Conservation (phyloP, 1,140 invertebrate genomes). For the Musca domestica region DNA sequence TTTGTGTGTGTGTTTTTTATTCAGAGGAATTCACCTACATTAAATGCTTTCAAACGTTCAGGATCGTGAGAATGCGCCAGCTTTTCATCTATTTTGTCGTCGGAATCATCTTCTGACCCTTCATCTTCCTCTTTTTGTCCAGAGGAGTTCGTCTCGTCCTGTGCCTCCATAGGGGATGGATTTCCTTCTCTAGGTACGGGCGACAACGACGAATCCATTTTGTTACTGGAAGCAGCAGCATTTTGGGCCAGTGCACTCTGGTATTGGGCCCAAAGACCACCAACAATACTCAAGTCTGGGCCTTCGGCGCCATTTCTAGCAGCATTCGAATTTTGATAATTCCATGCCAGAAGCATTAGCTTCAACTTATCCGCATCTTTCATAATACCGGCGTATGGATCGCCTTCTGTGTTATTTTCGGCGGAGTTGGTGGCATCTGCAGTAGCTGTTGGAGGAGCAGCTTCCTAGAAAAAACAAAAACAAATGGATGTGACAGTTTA, state of each 20-base stretch:
- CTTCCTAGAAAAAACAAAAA: constrained; percentile 28
- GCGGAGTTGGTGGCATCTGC: constrained; percentile 30
- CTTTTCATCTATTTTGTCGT: constrained; percentile 82
- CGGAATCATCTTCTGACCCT: constrained; percentile 84
- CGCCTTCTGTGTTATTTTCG: constrained; percentile 40
- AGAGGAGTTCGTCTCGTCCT: constrained; percentile 88
- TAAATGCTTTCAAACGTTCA: constrained; percentile 94
- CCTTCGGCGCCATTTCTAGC: constrained; percentile 50
- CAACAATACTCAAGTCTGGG: constrained; percentile 59
- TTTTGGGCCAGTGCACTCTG: constrained; percentile 56
- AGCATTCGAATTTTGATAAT: constrained; percentile 72
- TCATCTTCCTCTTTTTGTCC: constrained; percentile 94
- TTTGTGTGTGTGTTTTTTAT: no score
- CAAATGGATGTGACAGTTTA: no score
- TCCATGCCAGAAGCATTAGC: constrained; percentile 80
- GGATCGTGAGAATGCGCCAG: constrained; percentile 74
- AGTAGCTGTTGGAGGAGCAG: constrained; percentile 31
- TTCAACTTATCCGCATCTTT: constrained; percentile 82
- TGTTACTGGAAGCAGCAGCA: constrained; percentile 39
- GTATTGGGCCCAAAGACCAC: constrained; percentile 76
- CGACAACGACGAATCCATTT: constrained; percentile 47
- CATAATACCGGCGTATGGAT: constrained; percentile 56
- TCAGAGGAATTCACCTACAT: constrained; percentile 66
- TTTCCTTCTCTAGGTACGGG: constrained; percentile 46
- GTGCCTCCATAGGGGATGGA: constrained; percentile 62